Base-by-base conservation (phyloP, 2,888 invertebrate species). In the Temnothorax rugatulus region DNA sequence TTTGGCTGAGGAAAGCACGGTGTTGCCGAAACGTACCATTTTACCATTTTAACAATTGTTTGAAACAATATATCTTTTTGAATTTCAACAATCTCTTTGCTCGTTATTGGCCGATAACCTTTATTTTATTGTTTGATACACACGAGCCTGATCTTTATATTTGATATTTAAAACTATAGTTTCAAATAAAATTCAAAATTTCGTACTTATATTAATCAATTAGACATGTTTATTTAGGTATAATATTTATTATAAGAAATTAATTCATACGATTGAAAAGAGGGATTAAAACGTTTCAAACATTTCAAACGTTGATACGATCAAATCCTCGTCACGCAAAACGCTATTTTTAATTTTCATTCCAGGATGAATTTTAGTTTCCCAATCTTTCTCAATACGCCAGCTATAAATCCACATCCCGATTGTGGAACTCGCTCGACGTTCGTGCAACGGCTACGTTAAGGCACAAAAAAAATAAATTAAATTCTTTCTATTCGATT, bases 161-260 rank as follows among this genome's bases (percentile, higher is more conserved):
- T 61, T 61, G 9, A 61, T 34, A 3, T 61, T 61, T 61, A 34
- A 61, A 63, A 63, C 9, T n/a, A 11, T n/a, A 61, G 0, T 5
- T 63, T 38, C 9, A 34, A 38, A 2, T 59, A 34, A 61, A 61
- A 63, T 57, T 57, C 11, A 11, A 63, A 63, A n/a, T 63, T 34
- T 63, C 0, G 15, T 64, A 34, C 7, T 8, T 61, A 61, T 38
- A 15, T 63, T 63, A 63, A 61, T 61, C 8, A 38, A 41, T 41
- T 66, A 44, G 4, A 8, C 44, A 25, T 21, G 4, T 21, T 50
- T 18, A 50, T 50, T 50, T 50, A 50, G 7, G 1, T 38, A 63
- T n/a, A 61, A 64, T 64, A 5, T 66, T 21, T 29, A 21, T 69
- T 69, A 34, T 34, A 34, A 34, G 34, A 69, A 71, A 73, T 41